A percentile compares a stretch with the other conserved stretches of the same genome.
phyloP scores from a whole-genome alignment of 2,888 invertebrate species.

The Hesperia comma region DNA sequence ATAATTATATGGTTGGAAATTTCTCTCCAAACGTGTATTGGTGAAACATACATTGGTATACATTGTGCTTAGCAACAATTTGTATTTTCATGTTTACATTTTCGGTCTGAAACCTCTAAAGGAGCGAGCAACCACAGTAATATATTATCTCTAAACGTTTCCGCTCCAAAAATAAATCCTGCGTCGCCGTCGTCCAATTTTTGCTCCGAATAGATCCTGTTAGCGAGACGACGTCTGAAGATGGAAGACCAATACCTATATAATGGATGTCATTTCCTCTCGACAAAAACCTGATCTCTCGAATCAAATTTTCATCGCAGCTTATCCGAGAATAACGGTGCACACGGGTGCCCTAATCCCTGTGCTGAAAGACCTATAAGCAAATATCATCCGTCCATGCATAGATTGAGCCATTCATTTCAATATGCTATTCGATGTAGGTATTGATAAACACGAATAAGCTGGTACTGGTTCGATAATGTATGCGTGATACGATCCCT shows the following conservation, averaged over 20 bases:
- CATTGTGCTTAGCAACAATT: too few relatives aligned
- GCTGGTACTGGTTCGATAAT: neutral
- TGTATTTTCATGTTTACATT: too few relatives aligned
- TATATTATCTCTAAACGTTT: constrained; percentile 4
- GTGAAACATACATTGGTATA: too few relatives aligned
- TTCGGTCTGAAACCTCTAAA: constrained; percentile 3
- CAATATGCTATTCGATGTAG: constrained; percentile 13
- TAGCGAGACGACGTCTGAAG: constrained; percentile 27
- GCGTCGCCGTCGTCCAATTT: constrained; percentile 24
- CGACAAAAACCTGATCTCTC: constrained; percentile 34
- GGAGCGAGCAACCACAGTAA: constrained; percentile 7
- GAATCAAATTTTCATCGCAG: constrained; percentile 40
- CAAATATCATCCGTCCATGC: constrained; percentile 20
- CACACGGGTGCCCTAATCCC: constrained; percentile 18
- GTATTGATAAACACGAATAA: constrained; percentile 1
- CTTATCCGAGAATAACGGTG: constrained; percentile 32
- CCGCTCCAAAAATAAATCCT: constrained; percentile 23
- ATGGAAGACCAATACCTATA: constrained; percentile 29
- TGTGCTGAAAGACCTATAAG: constrained; percentile 4
- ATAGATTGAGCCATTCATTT: constrained; percentile 15
- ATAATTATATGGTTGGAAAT: neutral
- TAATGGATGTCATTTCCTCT: constrained; percentile 38
- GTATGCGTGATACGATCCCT: constrained; percentile 12
- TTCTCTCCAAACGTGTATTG: too few relatives aligned
- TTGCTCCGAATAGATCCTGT: constrained; percentile 24